Percentiles rank a stretch among this genome's conserved stretches.
Conservation (phyloP, 2,113 vertebrate species). For the Fregetta grallaria region DNA sequence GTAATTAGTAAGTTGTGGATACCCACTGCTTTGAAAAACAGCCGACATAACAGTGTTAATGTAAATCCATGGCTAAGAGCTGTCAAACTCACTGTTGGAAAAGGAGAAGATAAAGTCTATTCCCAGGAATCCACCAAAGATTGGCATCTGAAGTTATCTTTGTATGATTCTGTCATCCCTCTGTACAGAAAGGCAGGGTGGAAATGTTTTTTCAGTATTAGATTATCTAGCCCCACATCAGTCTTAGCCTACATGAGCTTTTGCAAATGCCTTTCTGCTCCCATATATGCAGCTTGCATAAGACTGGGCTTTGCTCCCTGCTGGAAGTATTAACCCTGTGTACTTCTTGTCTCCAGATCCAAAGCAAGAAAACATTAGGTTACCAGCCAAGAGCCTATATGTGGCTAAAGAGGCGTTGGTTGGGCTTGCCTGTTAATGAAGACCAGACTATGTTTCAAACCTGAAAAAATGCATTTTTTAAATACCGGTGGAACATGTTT, state of each 20-base stretch:
- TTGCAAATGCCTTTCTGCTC: neutral
- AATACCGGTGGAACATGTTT: fast-evolving
- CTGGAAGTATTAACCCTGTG: neutral
- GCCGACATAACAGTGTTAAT: neutral
- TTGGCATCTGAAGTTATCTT: neutral
- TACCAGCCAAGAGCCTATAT: neutral
- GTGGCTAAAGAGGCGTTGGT: neutral
- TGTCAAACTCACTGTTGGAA: neutral
- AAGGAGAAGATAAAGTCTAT: neutral
- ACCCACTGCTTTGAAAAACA: neutral
- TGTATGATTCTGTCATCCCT: neutral
- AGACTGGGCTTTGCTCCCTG: neutral
- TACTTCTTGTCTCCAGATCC: neutral
- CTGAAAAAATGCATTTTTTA: neutral
- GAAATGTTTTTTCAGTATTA: neutral
- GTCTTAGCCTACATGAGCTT: neutral
- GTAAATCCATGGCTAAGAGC: neutral
- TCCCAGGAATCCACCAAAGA: neutral
- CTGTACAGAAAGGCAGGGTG: neutral
- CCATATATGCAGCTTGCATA: neutral
- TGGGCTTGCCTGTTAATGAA: neutral
- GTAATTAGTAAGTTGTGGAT: neutral
- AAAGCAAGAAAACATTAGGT: neutral
- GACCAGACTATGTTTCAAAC: neutral
- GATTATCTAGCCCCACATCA: neutral